Evolutionary conservation across 2,113 vertebrate species (phyloP).

Genomic region (Crypturellus undulatus): DNA sequence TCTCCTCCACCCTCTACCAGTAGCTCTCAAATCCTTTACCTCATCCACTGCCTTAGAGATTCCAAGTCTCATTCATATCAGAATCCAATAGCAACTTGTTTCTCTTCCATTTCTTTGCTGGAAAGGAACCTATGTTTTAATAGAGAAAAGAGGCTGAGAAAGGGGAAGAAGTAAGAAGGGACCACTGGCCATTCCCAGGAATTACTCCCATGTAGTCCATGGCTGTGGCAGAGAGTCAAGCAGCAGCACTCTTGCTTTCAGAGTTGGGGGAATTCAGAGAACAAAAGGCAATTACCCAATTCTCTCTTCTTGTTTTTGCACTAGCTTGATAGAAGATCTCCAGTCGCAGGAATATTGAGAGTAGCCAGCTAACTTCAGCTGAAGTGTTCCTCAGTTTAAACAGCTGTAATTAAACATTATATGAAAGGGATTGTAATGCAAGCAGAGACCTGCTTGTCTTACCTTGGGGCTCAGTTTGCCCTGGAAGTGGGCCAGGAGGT

Average conservation of each 20-base stretch:
- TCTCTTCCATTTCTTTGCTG: not conserved
- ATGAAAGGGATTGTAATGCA: not conserved
- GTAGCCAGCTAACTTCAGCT: not conserved
- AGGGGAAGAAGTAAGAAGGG: not conserved
- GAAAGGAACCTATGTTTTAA: not conserved
- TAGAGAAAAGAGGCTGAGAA: not conserved
- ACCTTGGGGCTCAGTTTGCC: not conserved
- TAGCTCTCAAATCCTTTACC: not conserved
- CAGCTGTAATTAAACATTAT: not conserved
- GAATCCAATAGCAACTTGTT: not conserved
- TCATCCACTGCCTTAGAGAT: not conserved
- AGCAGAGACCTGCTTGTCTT: not conserved
- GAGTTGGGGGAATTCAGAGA: not conserved
- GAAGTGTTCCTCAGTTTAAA: not conserved
- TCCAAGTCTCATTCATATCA: accelerated
- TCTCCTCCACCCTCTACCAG: not conserved
- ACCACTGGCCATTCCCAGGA: no score
- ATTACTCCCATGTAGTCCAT: accelerated
- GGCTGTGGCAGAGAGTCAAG: not conserved
- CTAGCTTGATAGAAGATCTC: not conserved
- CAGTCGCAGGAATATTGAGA: not conserved
- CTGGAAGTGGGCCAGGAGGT: not conserved
- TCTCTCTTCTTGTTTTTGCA: not conserved
- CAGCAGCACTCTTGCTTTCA: not conserved
- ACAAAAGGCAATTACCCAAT: not conserved